Evolutionary conservation across 2,797 vertebrate genomes (phyloP), one percentile per base, ranked within the genome.

Genomic region (Streptopelia turtur): DNA sequence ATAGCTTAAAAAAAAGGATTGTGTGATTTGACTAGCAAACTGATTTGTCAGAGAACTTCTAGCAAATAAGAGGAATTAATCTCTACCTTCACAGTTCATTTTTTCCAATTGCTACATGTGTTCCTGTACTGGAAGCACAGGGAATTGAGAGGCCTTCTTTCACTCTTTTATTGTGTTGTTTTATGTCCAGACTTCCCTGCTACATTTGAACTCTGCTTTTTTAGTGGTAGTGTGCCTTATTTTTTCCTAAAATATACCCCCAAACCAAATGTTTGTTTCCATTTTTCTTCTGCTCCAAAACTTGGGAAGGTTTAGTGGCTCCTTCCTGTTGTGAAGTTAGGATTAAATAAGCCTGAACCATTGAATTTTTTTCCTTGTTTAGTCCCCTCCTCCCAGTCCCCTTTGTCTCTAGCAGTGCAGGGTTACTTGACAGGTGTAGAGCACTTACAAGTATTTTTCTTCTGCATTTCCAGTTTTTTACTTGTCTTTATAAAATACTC

Each of bases 281-380:
- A n/a, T 90, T 95, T 96, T 33, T 68, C 6, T 70, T 84, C 30
- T 82, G 16, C 33, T 72, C 4, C 89, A 50, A 85, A 95, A 57
- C 39, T 83, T 6, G 8, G 11, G 72, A 50, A 45, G 15, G 5
- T 81, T 78, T 80, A 85, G 52, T 77, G 65, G 49, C 24, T 63
- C 10, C 3, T 6, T 64, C n/a, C 10, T 83, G 2, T 68, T 75
- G 16, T 88, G 45, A 83, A 91, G 8, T 56, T 71, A 70, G 25
- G 28, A 78, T 57, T 65, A 83, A 66, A 72, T 57, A 78, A 83
- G 20, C 65, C 86, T 43, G 47, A 90, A 83, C 33, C 37, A 33
- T 6, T 90, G 45, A 13, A 13, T 50, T 90, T 76, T 68, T 24
- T 5, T 0, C 13, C n/a, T 11, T 16, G 1, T 85, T 89, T 83